Percentiles rank a stretch among this genome's conserved stretches.
Evolutionary conservation across 2,888 invertebrate species (phyloP).

Genomic region (Spialia ferax): DNA sequence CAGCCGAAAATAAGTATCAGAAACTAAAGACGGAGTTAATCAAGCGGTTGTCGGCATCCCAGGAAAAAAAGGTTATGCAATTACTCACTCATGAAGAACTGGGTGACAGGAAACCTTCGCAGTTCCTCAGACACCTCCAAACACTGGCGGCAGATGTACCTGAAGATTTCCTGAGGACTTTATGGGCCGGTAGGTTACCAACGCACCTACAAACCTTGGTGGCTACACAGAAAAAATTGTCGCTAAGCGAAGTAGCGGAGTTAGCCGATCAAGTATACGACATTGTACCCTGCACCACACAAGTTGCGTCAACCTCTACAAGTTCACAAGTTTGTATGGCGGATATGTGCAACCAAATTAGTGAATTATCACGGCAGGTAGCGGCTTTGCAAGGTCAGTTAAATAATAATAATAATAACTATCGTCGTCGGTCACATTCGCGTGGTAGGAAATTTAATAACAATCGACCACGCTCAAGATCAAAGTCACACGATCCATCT

Average conservation of each 20-base stretch:
- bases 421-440: not conserved
- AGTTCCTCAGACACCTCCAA: not conserved
- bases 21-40: not conserved
- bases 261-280: conserved; percentile 7
- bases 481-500: not conserved
- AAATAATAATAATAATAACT: not conserved
- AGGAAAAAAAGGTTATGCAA: not conserved
- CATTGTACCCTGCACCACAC: conserved; percentile 9
- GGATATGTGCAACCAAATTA: not conserved
- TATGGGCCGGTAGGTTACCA: not conserved
- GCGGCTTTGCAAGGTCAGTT: not conserved
- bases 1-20: not conserved
- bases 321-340: not conserved
- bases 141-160: not conserved
- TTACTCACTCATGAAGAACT: not conserved
- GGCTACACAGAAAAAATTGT: not conserved
- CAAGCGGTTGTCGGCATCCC: not conserved
- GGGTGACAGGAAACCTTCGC: not conserved
- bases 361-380: not conserved
- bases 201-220: not conserved
- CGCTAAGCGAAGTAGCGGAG: not conserved
- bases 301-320: conserved; percentile 4
- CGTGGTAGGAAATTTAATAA: not conserved
- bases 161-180: not conserved
- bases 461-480: not conserved